Evolutionary conservation across 2,797 vertebrate genomes (phyloP), one percentile per base, ranked within the genome.

Genomic region (Chrysolophus pictus): DNA sequence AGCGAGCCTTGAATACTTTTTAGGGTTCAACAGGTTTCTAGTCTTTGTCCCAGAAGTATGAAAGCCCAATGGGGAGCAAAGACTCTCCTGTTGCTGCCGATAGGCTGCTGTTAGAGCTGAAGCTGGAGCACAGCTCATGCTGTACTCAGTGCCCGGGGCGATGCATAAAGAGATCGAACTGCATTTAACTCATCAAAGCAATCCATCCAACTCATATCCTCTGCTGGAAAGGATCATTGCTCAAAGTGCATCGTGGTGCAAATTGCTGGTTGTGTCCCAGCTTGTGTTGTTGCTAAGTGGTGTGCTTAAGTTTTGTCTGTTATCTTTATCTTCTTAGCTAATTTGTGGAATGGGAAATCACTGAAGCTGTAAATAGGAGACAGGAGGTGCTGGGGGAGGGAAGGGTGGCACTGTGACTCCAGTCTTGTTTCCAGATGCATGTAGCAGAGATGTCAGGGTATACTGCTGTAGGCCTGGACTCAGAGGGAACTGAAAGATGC

Each of bases 131-230:
- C 51, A 51, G 78, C 29, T 24, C 26, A 46, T 62, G 70, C 37
- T 82, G 12, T 17, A 2, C 9, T 4, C 11, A 65, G 58, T 23
- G 91, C 96, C 93, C 26, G 16, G 49, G 91, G 96, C 94, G 63
- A 78, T 39, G 16, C 5, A 1, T 12, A 26, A 63, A 64, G 69
- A 68, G 56, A 95, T 97, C 81, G 80, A 97, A 95, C 39, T 75
- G 70, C 86, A 51, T 94, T 97, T 97, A 97, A 96, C 68, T 67
- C 37, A 2, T 92, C 93, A 93, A 87, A 93, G 86, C 65, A 58
- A 91, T 93, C 69, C 84, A 96, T 97, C 5, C 19, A 91, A 24
- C 84, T 31, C 63, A 74, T 23, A 74, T 41, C 2, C 41, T 46
- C 81, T 88, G 8, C 56, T 17, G n/a, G 26, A 79, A 76, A n/a